A percentile compares a stretch with the other conserved stretches of the same genome.
phyloP scores from a whole-genome alignment of 2,888 invertebrate species.

The Eupithecia subumbrata region DNA sequence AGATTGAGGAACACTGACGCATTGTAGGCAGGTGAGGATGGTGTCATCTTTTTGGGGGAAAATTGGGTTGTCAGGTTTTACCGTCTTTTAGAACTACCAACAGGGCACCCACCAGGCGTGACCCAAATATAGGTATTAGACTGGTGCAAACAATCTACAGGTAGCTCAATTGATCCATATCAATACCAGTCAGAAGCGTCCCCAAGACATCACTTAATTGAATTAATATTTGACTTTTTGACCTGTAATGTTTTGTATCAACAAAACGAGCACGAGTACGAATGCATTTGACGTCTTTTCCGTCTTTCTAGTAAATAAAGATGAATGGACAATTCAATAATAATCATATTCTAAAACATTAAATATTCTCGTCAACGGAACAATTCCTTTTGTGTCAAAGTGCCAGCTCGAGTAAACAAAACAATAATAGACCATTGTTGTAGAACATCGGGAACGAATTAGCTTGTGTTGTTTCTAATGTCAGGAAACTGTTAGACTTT shows the following conservation, averaged over 20 bases:
- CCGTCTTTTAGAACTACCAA: neutral
- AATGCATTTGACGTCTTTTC: neutral
- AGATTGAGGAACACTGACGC: conserved; percentile 28
- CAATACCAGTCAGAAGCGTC: neutral
- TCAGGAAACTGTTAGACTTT: neutral
- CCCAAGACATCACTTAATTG: neutral
- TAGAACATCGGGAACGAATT: neutral
- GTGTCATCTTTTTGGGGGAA: neutral
- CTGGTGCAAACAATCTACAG: no score
- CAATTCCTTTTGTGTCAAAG: conserved; percentile 17
- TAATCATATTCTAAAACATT: neutral
- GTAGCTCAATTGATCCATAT: no score
- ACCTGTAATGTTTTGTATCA: neutral
- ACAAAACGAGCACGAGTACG: no score
- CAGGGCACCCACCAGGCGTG: neutral
- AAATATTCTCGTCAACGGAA: conserved; percentile 5
- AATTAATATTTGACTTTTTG: neutral
- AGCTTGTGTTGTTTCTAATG: neutral
- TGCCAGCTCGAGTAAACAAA: conserved; percentile 7
- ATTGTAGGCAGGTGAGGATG: neutral
- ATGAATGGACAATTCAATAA: conserved; percentile 1
- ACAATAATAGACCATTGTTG: conserved; percentile 10
- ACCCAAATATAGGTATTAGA: no score
- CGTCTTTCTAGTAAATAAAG: neutral
- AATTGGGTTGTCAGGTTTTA: neutral